phyloP scores from a whole-genome alignment of 2,113 vertebrate genomes.

The Pogonocichla stellata region DNA sequence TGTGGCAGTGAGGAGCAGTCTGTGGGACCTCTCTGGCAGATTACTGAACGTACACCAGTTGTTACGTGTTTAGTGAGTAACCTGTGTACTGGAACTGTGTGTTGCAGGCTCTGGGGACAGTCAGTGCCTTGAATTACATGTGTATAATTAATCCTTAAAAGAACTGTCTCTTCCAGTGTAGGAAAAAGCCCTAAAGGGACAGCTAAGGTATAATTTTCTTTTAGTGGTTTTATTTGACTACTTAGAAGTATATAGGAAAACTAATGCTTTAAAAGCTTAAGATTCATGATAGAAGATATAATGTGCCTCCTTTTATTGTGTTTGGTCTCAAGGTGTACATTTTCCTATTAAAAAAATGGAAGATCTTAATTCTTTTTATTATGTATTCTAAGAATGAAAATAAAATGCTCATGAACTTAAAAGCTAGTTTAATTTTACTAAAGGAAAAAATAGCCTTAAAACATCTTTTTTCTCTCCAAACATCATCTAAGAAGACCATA shows the following conservation, averaged over 20 bases:
- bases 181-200: background rate
- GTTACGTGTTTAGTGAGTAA: background rate
- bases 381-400: background rate
- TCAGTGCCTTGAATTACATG: background rate
- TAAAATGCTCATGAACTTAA: background rate
- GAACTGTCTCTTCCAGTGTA: background rate
- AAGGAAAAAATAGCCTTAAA: background rate
- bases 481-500: background rate
- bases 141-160: background rate
- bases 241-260: background rate
- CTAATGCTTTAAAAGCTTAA: background rate
- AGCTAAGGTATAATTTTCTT: background rate
- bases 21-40: background rate
- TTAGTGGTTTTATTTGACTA: background rate
- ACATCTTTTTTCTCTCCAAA: background rate
- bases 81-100: background rate
- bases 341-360: background rate
- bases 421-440: background rate
- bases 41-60: background rate
- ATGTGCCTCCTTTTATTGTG: background rate
- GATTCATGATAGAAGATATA: background rate
- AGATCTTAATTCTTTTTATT: background rate
- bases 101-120: background rate
- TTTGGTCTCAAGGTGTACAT: background rate
- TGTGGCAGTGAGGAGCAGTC: background rate